Base-by-base conservation (phyloP, 2,113 vertebrate genomes). In the Symphodus melops region DNA sequence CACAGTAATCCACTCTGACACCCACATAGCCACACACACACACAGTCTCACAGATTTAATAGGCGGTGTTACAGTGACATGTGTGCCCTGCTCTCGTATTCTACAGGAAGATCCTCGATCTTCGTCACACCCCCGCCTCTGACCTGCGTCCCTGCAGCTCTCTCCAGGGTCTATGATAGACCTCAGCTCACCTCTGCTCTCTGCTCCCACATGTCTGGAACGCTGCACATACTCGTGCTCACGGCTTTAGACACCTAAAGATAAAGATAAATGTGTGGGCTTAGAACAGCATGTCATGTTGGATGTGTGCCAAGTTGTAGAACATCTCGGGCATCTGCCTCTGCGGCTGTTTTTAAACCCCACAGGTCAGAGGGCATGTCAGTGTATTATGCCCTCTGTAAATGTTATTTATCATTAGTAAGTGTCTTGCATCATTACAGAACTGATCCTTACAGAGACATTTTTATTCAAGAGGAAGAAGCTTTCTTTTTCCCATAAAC, bases 1-100 rank as follows among this genome's bases (percentile, higher is more conserved):
- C 87, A 82, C 86, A 83, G 83, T 77, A 73, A 88, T 87, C 68
- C 77, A 80, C 46, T 86, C 57, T 70, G 73, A 87, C 83, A 89
- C 82, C 82, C 88, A 86, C 79, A 85, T 57, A 77, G 60, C 73
- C 75, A 68, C 81, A 85, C 59, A 75, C 72, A 67, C 56, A 70
- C 66, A 65, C n/a, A 28, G 14, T 9, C 46, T 25, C 3, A 33
- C 28, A 67, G 49, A 77, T 72, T 42, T 25, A 77, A 72, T 36
- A 54, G n/a, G n/a, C 63, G 51, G 63, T 46, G 56, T 72, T 44
- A 23, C 52, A 8, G 56, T 39, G 77, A 61, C 63, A 48, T 77
- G 58, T 59, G 64, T 33, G 51, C 14, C 20, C 17, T 33, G 28
- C 28, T 33, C 28, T 33, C 49, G 49, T 28, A 17, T 28, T 2